Evolutionary conservation across 2,797 vertebrate genomes (phyloP).

Genomic region (Chrosomus eos): DNA sequence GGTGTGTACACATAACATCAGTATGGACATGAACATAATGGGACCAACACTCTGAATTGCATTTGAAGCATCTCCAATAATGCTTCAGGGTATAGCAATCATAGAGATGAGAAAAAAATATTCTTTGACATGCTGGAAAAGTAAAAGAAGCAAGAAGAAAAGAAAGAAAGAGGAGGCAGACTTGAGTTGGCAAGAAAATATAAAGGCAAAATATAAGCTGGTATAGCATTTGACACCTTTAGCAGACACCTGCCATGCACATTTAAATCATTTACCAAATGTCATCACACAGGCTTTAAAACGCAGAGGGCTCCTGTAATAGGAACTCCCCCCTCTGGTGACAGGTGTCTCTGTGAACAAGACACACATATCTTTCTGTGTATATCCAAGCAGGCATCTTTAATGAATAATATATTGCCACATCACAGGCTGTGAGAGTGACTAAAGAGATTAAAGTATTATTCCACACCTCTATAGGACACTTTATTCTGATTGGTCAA

Average conservation of each 20-base stretch:
- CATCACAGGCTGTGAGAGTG: slow-evolving; percentile 51
- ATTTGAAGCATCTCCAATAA: slow-evolving; percentile 50
- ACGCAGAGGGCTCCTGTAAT: slow-evolving; percentile 43
- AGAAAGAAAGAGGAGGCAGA: slow-evolving; percentile 58
- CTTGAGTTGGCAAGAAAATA: slow-evolving; percentile 47
- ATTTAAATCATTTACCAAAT: slow-evolving; percentile 65
- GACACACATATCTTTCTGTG: slow-evolving; percentile 36
- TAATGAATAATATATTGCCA: slow-evolving; percentile 65
- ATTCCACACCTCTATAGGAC: background rate
- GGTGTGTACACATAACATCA: slow-evolving; percentile 29
- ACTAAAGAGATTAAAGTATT: slow-evolving; percentile 29
- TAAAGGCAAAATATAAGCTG: slow-evolving; percentile 55
- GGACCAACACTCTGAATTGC: slow-evolving; percentile 64
- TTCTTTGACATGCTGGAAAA: slow-evolving; percentile 44
- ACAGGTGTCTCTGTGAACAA: slow-evolving; percentile 59
- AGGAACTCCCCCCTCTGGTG: slow-evolving; percentile 43
- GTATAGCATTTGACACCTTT: slow-evolving; percentile 68
- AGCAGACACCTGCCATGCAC: slow-evolving; percentile 71
- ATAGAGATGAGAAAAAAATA: slow-evolving; percentile 23
- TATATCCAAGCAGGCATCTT: slow-evolving; percentile 53
- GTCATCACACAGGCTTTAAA: slow-evolving; percentile 60
- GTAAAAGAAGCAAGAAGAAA: slow-evolving; percentile 54
- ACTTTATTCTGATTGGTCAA: background rate
- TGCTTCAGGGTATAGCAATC: slow-evolving; percentile 66
- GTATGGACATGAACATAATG: slow-evolving; percentile 54